Conservation (phyloP, 2,797 vertebrate species). For the Spheniscus humboldti region DNA sequence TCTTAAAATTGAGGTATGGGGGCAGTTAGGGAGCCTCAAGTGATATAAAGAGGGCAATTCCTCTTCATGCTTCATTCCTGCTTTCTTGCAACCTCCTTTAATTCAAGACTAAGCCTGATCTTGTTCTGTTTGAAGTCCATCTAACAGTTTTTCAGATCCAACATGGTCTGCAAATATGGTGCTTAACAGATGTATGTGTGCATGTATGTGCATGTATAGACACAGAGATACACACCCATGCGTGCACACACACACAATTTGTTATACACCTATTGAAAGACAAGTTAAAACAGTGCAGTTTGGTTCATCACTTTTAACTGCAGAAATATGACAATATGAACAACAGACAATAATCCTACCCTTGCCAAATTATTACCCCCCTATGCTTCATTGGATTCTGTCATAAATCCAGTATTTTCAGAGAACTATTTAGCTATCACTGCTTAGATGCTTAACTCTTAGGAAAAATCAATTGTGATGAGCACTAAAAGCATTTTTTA, state of each 20-base stretch:
- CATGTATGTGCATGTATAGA: not conserved
- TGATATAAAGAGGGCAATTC: not conserved
- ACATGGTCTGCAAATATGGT: not conserved
- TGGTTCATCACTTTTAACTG: not conserved
- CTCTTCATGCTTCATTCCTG: not conserved
- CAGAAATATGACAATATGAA: not conserved
- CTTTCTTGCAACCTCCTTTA: not conserved
- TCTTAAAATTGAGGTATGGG: not conserved
- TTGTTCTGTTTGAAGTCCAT: not conserved
- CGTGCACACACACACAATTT: not conserved
- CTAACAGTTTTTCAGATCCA: not conserved
- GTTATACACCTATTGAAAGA: not conserved
- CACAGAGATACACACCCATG: rapidly evolving
- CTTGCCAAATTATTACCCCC: not conserved
- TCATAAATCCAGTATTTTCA: not conserved
- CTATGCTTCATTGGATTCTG: not conserved
- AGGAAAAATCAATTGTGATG: not conserved
- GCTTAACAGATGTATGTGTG: not conserved
- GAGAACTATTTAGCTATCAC: not conserved
- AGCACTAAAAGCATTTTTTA: not conserved
- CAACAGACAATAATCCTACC: not conserved
- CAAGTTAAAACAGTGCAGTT: not conserved
- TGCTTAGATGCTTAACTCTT: not conserved
- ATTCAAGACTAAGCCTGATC: not conserved
- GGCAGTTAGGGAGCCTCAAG: not conserved